phyloP scores from a whole-genome alignment of 2,888 invertebrate genomes.

The Rhynchonema sp. region DNA sequence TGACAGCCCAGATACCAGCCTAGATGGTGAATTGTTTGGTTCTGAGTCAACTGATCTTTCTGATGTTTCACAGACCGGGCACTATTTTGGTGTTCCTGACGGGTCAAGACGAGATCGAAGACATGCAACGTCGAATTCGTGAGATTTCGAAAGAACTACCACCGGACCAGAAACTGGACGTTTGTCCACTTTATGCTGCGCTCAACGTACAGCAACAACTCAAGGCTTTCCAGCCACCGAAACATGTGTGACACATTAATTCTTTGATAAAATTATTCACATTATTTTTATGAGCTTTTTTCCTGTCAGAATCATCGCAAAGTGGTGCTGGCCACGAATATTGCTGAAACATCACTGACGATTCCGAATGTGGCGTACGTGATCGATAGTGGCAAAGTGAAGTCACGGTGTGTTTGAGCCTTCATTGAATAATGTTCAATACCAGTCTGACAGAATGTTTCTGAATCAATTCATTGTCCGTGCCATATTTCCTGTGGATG shows the following conservation, averaged over 20 bases:
- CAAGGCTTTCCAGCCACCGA: conserved; percentile 55
- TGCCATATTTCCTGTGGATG: background rate
- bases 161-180: background rate
- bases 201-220: conserved; percentile 64
- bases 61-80: background rate
- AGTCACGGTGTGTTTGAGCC: conserved; percentile 10
- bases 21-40: too few species aligned
- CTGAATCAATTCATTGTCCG: too few species aligned
- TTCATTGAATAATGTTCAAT: too few species aligned
- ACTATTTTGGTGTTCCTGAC: conserved; percentile 43
- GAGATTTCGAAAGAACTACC: conserved; percentile 25
- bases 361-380: conserved; percentile 72
- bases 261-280: background rate
- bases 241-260: background rate
- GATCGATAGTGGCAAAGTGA: conserved; percentile 26
- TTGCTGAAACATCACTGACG: conserved; percentile 93
- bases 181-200: conserved; percentile 65
- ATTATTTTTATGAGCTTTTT: background rate
- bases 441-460: too few species aligned
- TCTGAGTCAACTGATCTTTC: too few species aligned
- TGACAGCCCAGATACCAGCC: too few species aligned
- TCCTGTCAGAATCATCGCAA: conserved; percentile 45
- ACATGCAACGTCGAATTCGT: conserved; percentile 23
- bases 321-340: conserved; percentile 78
- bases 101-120: conserved; percentile 77